These are phyloP conservation scores for Entomobrya proxima DNA, from an alignment of 2,888 invertebrate species.

Conservation along the genomic window DNA sequence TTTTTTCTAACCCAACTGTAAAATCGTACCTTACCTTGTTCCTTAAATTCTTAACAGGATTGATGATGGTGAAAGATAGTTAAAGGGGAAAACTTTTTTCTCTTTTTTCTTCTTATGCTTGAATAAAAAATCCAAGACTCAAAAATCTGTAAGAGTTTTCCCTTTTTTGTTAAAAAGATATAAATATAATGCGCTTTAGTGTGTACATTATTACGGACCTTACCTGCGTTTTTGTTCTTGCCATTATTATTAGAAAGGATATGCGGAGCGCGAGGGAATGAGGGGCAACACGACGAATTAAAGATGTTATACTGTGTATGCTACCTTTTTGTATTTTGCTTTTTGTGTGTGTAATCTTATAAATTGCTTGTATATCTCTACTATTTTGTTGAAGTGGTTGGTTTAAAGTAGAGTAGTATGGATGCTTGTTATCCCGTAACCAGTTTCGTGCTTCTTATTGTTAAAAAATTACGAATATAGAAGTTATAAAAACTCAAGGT, in stretches of 20 bases:
- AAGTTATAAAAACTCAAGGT: too few relatives aligned
- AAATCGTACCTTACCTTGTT: background rate
- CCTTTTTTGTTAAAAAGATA: background rate
- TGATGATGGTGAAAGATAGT: background rate
- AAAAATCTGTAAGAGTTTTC: background rate
- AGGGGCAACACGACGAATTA: constrained; percentile 44
- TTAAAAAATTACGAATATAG: too few relatives aligned
- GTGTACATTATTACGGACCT: background rate
- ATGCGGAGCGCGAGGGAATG: background rate
- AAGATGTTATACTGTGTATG: background rate
- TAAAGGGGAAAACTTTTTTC: background rate
- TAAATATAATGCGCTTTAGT: too few relatives aligned
- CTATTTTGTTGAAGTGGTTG: background rate
- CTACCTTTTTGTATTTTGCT: too few relatives aligned
- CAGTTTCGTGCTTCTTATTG: background rate
- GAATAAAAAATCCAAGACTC: background rate
- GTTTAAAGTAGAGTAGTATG: background rate
- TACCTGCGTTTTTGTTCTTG: background rate
- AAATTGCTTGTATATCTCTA: background rate
- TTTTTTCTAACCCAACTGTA: background rate
- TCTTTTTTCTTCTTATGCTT: background rate
- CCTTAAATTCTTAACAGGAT: background rate
- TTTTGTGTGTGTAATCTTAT: constrained; percentile 1
- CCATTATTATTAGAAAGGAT: background rate
- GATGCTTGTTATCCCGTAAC: background rate